Base-by-base conservation (phyloP, 2,888 invertebrate genomes). In the Endotricha flammealis region DNA sequence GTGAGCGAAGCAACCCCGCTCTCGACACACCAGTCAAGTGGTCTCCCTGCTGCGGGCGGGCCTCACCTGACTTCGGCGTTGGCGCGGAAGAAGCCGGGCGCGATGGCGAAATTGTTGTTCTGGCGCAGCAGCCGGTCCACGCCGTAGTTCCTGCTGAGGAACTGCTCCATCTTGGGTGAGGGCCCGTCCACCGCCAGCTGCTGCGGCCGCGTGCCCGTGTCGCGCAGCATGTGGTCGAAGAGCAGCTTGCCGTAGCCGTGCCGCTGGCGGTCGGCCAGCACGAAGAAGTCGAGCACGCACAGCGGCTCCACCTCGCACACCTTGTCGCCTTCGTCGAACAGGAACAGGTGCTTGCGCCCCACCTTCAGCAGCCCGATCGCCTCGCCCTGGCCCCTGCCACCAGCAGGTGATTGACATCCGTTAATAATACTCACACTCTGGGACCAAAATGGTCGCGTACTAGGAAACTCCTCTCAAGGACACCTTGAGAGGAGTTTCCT, bases 281-380 rank as follows among this genome's bases (percentile, higher is more conserved):
- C 91, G 76, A 94, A 99, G 85, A 99, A 98, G 76, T 99, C 98
- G 31, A 99, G 89, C 38, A 98, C 90, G 72, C 97, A 98, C 8
- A 95, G 87, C 0, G 97, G 93, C 47, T 93, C 90, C 39, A 94
- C 88, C 71, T 96, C 95, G 66, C 91, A 92, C 50, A 93, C 91
- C 31, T 87, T 81, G 9, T 92, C 92, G 36, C 82, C 73, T 53
- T 89, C 88, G 69, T 95, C 94, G 68, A 92, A 92, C 33, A 98
- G 89, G 85, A 95, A 99, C 34, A 99, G 86, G 61, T 94, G 93
- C 85, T 98, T 98, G 44, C 88, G 88, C 16, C 98, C 98, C 30
- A 96, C 91, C 83, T 98, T 98, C 46, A 98, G 82, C 57, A 97
- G 86, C 0, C 97, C 98, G 29, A 96, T 89, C n/a, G 94, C 48